These are phyloP conservation scores for Magallana gigas DNA, from an alignment of 1,140 invertebrate genomes.

Conservation along the genomic window DNA sequence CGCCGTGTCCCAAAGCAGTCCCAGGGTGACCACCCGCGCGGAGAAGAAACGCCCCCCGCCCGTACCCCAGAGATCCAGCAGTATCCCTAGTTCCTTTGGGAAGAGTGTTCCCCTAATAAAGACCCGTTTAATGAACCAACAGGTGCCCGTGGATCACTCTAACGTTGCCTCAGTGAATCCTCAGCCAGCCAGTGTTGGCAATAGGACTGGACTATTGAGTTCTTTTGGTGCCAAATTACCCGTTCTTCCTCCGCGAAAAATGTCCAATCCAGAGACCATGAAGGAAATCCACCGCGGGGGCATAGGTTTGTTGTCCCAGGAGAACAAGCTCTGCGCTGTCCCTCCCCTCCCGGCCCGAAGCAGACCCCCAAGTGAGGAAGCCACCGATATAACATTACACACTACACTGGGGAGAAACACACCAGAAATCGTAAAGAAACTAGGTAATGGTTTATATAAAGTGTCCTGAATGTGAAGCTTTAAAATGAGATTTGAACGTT, in stretches of 20 bases:
- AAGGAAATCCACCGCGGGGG: no score
- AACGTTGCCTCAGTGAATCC: neutral
- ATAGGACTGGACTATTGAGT: neutral
- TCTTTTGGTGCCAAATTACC: neutral
- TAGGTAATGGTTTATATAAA: no score
- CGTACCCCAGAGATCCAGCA: conserved; percentile 9
- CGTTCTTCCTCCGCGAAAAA: conserved; percentile 1
- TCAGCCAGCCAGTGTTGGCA: neutral
- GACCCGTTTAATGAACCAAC: neutral
- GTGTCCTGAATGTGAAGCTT: no score
- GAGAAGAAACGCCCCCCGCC: neutral
- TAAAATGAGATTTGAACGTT: no score
- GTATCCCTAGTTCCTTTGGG: conserved; percentile 1
- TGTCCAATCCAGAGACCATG: neutral
- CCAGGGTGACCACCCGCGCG: neutral
- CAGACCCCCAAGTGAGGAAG: neutral
- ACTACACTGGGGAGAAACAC: no score
- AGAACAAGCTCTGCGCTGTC: neutral
- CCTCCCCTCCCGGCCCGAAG: neutral
- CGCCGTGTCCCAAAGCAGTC: neutral
- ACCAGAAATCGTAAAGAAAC: no score
- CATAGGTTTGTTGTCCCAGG: neutral
- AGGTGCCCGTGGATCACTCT: neutral
- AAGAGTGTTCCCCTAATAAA: neutral
- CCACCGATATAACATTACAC: no score